Evolutionary conservation across 2,113 vertebrate genomes (phyloP).

Genomic region (Chascanopsetta lugubris): DNA sequence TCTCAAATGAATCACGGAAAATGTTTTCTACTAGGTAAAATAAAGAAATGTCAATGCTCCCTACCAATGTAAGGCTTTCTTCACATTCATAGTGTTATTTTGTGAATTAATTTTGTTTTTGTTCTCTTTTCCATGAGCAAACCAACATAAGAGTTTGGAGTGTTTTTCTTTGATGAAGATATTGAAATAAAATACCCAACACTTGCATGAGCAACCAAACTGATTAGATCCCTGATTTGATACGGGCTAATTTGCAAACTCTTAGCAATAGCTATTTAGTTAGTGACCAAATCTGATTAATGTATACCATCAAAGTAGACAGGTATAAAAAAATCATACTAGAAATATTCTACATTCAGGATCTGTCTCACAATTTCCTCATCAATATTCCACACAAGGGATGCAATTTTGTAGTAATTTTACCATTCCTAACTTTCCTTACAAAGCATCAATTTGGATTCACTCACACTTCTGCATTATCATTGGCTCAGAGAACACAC

Average conservation of each 20-base stretch:
- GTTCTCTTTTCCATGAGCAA: neutral
- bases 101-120: neutral
- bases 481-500: neutral
- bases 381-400: neutral
- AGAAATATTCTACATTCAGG: neutral
- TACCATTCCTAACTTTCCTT: neutral
- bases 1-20: too few relatives aligned
- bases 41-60: too few relatives aligned
- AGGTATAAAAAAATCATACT: neutral
- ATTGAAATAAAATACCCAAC: neutral
- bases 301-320: conserved; percentile 9
- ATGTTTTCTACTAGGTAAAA: too few relatives aligned
- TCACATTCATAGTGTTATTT: conserved; percentile 4
- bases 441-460: neutral
- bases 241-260: conserved; percentile 16
- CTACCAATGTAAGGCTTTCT: neutral
- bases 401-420: neutral
- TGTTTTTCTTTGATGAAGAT: conserved; percentile 16
- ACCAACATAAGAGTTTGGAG: neutral
- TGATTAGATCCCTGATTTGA: conserved; percentile 18
- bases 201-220: conserved; percentile 19
- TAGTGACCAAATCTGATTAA: conserved; percentile 21
- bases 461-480: neutral
- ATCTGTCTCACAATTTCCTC: neutral
- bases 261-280: conserved; percentile 22